Evolutionary conservation across 2,797 vertebrate species (phyloP).

Genomic region (Philypnodon macrostomus): DNA sequence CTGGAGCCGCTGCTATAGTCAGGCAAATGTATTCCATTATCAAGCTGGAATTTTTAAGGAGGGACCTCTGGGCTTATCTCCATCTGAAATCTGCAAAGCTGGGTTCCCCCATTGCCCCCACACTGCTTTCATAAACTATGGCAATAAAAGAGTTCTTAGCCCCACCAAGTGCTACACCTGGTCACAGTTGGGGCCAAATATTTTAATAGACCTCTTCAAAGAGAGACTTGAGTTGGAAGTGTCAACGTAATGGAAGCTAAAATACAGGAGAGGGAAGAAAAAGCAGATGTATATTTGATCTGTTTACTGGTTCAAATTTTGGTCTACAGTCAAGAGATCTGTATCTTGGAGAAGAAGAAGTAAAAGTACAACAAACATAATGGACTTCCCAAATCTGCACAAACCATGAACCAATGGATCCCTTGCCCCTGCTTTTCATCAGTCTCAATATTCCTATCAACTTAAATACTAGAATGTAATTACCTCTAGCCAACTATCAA

Average conservation of each 20-base stretch:
- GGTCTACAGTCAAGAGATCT: neutral
- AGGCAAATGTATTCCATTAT: slow-evolving; percentile 62
- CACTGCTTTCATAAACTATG: slow-evolving; percentile 64
- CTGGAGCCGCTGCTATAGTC: slow-evolving; percentile 37
- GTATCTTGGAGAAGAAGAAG: neutral
- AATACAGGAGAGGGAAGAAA: slow-evolving; percentile 14
- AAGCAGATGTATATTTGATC: slow-evolving; percentile 2
- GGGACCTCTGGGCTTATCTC: slow-evolving; percentile 58
- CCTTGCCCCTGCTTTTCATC: slow-evolving; percentile 52
- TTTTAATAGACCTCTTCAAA: slow-evolving; percentile 51
- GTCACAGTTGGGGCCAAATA: slow-evolving; percentile 38
- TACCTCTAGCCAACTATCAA: slow-evolving; percentile 61
- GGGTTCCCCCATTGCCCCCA: slow-evolving; percentile 57
- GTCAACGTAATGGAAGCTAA: slow-evolving; percentile 38
- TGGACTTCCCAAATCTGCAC: neutral
- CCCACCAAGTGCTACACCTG: slow-evolving; percentile 60
- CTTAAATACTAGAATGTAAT: slow-evolving; percentile 65
- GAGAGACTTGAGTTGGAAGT: slow-evolving; percentile 16
- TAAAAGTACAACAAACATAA: neutral
- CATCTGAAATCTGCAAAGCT: slow-evolving; percentile 63
- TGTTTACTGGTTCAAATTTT: neutral
- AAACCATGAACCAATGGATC: slow-evolving; percentile 46
- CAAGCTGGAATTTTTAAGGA: slow-evolving; percentile 63
- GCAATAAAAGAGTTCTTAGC: slow-evolving; percentile 75
- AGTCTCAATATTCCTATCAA: slow-evolving; percentile 63